Percentiles rank a stretch among this genome's conserved stretches.
Evolutionary conservation across 2,113 vertebrate species (phyloP).

Genomic region (Oenanthe oenanthe): DNA sequence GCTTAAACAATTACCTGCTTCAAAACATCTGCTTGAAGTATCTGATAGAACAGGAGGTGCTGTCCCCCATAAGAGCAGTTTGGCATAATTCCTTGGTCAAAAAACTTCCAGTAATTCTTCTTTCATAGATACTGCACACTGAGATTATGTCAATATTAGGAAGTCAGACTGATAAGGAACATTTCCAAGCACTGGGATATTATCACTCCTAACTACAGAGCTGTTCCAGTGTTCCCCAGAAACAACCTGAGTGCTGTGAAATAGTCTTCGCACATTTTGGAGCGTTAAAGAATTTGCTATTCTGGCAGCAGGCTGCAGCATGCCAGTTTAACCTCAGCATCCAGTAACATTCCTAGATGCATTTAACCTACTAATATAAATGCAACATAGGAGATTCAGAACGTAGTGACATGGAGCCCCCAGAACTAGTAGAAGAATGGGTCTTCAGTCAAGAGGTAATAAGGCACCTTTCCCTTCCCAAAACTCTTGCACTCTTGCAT

Average conservation of each 20-base stretch:
- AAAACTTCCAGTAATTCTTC: not conserved
- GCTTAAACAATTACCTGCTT: not conserved
- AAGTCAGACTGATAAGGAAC: not conserved
- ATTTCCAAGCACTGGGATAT: not conserved
- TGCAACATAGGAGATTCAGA: not conserved
- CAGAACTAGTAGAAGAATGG: not conserved
- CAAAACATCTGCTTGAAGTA: not conserved
- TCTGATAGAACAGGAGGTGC: not conserved
- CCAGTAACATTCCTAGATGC: not conserved
- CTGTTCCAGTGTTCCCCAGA: not conserved
- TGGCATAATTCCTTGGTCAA: not conserved
- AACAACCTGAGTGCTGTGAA: not conserved
- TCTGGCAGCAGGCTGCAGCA: not conserved
- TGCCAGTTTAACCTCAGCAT: not conserved
- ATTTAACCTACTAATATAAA: not conserved
- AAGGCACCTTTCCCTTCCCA: not conserved
- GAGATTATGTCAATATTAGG: not conserved
- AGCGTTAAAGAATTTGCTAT: not conserved
- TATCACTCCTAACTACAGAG: not conserved
- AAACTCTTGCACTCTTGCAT: not conserved
- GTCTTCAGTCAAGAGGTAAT: not conserved
- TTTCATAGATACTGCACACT: not conserved
- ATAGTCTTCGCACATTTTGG: not conserved
- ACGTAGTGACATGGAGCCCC: not conserved
- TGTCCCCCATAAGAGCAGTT: not conserved